Conservation (phyloP, 2,797 vertebrate species). For the Emys orbicularis region DNA sequence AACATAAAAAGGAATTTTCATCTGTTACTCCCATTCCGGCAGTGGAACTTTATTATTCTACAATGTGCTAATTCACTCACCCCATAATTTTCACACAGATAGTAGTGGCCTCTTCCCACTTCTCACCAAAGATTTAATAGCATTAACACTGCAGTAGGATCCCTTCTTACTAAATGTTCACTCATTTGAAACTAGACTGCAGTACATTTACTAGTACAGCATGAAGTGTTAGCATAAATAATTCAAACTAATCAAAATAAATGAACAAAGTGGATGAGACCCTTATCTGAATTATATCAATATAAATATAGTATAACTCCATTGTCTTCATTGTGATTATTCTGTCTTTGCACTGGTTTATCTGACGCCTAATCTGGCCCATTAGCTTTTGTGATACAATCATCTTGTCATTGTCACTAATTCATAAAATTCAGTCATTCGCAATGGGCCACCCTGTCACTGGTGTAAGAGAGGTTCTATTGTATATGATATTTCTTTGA, state of each 20-base stretch:
- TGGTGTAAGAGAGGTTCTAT: constrained; percentile 62
- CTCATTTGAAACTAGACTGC: constrained; percentile 77
- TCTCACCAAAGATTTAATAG: constrained; percentile 74
- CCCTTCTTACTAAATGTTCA: constrained; percentile 76
- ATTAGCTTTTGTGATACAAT: constrained; percentile 54
- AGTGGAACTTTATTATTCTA: constrained; percentile 67
- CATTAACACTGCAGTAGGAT: constrained; percentile 67
- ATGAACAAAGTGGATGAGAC: constrained; percentile 16
- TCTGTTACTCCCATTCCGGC: background rate
- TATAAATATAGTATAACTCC: constrained; percentile 48
- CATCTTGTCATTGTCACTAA: constrained; percentile 71
- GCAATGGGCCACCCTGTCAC: constrained; percentile 63
- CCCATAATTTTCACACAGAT: constrained; percentile 66
- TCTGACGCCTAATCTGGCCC: constrained; percentile 49
- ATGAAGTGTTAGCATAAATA: constrained; percentile 80
- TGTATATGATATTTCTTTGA: constrained; percentile 75
- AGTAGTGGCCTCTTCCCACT: constrained; percentile 42
- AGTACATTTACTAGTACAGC: constrained; percentile 76
- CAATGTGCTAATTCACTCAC: constrained; percentile 68
- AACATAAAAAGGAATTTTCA: background rate
- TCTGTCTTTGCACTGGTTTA: constrained; percentile 33
- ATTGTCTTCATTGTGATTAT: constrained; percentile 40
- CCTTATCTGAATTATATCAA: background rate
- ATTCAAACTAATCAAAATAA: constrained; percentile 63
- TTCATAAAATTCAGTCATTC: constrained; percentile 73